Base-by-base conservation (phyloP, 2,113 vertebrate genomes). In the Ameiurus melas region DNA sequence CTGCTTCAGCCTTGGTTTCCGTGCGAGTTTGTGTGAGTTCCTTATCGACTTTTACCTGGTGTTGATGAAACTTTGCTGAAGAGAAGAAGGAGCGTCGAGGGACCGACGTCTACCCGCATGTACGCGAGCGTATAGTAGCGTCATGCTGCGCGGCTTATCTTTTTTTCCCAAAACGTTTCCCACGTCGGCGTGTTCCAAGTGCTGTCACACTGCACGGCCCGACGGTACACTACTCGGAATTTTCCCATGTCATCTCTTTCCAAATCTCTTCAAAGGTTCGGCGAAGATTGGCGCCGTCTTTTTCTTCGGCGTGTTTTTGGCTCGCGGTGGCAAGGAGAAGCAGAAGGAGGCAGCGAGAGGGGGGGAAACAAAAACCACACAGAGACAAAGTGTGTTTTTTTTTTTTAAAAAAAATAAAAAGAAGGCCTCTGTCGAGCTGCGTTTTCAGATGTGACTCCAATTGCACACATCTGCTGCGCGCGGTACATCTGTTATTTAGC, bases 381-480 rank as follows among this genome's bases (percentile, higher is more conserved):
- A 47, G 30, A 30, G 68, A 75, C 80, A 33, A 60, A 64, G 81
- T 88, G 81, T 83, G 85, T 85, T 85, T 70, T 25, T 47, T 43
- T 47, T 43, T 43, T 43, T 43, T 43, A 43, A n/a, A 64, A 70
- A 70, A 66, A 33, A n/a, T 16, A 81, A 55, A 51, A 83, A 80
- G 84, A 87, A 27, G 30, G 62, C 86, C 88, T 84, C 73, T 55
- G 77, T 85, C 47, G 68, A 85, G 83, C 88, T 83, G 83, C 92
- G 94, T 92, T 95, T 94, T 96, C 94, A 95, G 95, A 96, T 95
- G 95, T 94, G 93, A 93, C 91, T 96, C 95, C 95, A 96, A 95
- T 85, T 91, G 93, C 93, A 94, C 94, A 95, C 95, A 96, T 95
- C 95, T 96, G 95, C 94, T 94, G 92, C 85, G 89, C 90, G 93